These are phyloP conservation scores for Limnodromus scolopaceus DNA, from an alignment of 2,797 vertebrate genomes.

Conservation along the genomic window DNA sequence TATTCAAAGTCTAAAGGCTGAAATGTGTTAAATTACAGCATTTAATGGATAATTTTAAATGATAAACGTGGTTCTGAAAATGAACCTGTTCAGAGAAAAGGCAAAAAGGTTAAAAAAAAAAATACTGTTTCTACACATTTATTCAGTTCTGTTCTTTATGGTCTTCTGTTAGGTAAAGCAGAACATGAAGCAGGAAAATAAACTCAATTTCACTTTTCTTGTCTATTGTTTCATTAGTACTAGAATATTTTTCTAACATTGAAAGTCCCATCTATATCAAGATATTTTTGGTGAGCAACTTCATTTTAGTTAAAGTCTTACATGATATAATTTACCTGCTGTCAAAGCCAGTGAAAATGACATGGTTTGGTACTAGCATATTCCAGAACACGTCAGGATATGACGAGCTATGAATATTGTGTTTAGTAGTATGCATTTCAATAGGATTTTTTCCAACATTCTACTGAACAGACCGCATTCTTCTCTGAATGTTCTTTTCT, in stretches of 20 bases:
- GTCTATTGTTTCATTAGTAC: slow-evolving; percentile 49
- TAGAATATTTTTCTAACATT: slow-evolving; percentile 39
- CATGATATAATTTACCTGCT: slow-evolving; percentile 71
- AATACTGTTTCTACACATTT: not conserved
- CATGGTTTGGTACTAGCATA: slow-evolving; percentile 37
- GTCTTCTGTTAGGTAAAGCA: slow-evolving; percentile 50
- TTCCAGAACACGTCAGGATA: slow-evolving; percentile 61
- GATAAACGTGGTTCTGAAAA: not conserved
- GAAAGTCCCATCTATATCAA: slow-evolving; percentile 47
- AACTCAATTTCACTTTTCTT: slow-evolving; percentile 30
- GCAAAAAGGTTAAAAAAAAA: not conserved
- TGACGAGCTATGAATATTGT: slow-evolving; percentile 64
- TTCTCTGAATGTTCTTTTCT: not conserved
- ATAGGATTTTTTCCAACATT: not conserved
- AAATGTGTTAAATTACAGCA: not conserved
- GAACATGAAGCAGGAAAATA: not conserved
- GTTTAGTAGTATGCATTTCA: slow-evolving; percentile 63
- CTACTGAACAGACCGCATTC: not conserved
- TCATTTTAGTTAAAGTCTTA: slow-evolving; percentile 57
- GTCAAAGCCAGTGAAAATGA: slow-evolving; percentile 63
- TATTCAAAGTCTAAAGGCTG: not conserved
- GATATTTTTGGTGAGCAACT: slow-evolving; percentile 50
- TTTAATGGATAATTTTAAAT: not conserved
- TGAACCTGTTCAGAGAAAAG: not conserved
- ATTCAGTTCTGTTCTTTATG: not conserved